Evolutionary conservation across 2,797 vertebrate genomes (phyloP), one percentile per base, ranked within the genome.

Genomic region (Heterohyrax brucei): DNA sequence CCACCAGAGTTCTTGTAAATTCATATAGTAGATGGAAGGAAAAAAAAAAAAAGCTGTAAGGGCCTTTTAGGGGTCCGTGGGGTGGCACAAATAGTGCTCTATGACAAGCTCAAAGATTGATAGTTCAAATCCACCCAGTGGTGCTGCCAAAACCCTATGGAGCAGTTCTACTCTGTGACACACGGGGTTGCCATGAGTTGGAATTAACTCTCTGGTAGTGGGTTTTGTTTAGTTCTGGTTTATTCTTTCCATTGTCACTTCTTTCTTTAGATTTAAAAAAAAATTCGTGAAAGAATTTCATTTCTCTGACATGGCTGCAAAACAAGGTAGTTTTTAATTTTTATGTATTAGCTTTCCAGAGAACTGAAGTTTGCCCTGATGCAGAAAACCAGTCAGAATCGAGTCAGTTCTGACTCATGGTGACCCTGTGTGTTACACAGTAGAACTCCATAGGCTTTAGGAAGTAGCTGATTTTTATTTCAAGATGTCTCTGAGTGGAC

Each of bases 341-440:
- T 94, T 64, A n/a, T 72, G 50, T 72, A 18, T 93, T 91, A 77
- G 22, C 76, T 95, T 78, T 97, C 56, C 76, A 68, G 64, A 62
- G 87, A 86, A 88, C 26, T 87, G 18, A 94, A 50, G 5, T 62
- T 89, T 61, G 64, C 39, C 14, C 33, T 14, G 19, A 6, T 14
- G n/a, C 30, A 68, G 66, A 68, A 30, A 68, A 68, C 28, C 30
- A 9, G 30, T 18, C 18, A 16, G 14, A 30, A 33, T 19, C 18
- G 68, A 72, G n/a, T 72, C 6, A 16, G 18, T 72, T 72, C 68
- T 7, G n/a, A 72, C n/a, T 66, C 62, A 66, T 66, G 26, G 26
- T 12, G 9, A 70, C 14, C 30, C 14, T 14, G 5, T 33, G 10
- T 16, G 26, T 9, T 21, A 66, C 9, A 70, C 30, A 33, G n/a